These are phyloP conservation scores for Leptodactylus fallax DNA, from an alignment of 2,797 vertebrate genomes.

Conservation along the genomic window DNA sequence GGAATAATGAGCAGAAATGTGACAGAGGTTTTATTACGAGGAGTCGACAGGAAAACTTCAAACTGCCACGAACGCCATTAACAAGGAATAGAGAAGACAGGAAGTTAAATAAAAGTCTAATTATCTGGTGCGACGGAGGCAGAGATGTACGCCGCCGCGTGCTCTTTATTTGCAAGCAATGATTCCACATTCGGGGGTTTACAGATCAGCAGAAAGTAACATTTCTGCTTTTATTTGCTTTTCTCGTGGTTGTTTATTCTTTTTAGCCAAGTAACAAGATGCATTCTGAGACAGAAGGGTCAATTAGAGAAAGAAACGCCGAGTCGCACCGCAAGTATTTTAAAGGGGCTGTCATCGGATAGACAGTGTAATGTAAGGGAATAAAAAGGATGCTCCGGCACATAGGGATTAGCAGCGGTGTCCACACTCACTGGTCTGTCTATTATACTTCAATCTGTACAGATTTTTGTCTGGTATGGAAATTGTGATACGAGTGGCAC, in stretches of 20 bases:
- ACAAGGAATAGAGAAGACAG: constrained; percentile 71
- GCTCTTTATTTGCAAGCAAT: constrained; percentile 64
- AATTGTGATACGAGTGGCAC: background rate
- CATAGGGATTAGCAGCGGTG: background rate
- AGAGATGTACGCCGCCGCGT: constrained; percentile 76
- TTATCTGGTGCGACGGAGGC: constrained; percentile 77
- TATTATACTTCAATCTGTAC: background rate
- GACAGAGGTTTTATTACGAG: constrained; percentile 80
- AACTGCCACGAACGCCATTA: constrained; percentile 79
- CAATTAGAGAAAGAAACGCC: background rate
- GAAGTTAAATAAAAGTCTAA: constrained; percentile 84
- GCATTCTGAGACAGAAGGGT: background rate
- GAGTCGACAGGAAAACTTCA: constrained; percentile 81
- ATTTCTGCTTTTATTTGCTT: background rate
- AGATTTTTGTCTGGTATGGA: background rate
- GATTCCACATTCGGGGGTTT: constrained; percentile 30
- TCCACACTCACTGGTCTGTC: background rate
- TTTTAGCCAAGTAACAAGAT: background rate
- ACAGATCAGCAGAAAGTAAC: background rate
- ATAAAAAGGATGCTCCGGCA: background rate
- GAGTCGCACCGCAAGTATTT: background rate
- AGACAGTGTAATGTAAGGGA: background rate
- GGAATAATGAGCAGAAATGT: constrained; percentile 81
- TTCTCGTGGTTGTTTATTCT: background rate
- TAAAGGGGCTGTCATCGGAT: background rate